Percentiles rank a stretch among this genome's conserved stretches.
Conservation (phyloP, 2,797 vertebrate genomes). For the Hippoglossus hippoglossus region DNA sequence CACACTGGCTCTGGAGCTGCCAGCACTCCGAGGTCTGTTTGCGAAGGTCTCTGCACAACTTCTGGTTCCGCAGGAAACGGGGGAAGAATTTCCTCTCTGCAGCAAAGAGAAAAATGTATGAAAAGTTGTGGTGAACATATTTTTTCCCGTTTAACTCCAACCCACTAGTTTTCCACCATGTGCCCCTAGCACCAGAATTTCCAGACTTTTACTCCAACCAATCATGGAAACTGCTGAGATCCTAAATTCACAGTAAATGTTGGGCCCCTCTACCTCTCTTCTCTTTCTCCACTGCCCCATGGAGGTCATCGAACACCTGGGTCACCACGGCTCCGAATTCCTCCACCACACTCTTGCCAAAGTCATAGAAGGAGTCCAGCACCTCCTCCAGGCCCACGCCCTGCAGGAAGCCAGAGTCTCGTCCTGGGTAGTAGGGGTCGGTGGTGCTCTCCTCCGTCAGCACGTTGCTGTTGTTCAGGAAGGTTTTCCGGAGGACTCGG, state of each 20-base stretch:
- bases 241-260: not conserved
- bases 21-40: slow-evolving; percentile 89
- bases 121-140: no score
- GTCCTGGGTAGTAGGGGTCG: slow-evolving; percentile 67
- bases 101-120: not conserved
- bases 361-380: slow-evolving; percentile 88
- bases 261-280: slow-evolving; percentile 76
- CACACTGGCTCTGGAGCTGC: slow-evolving; percentile 88
- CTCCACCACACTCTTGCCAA: slow-evolving; percentile 87
- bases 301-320: slow-evolving; percentile 80
- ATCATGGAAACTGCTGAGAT: not conserved
- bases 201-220: not conserved
- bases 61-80: slow-evolving; percentile 73
- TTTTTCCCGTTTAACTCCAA: no score
- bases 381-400: slow-evolving; percentile 85
- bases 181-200: not conserved
- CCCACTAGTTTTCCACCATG: not conserved
- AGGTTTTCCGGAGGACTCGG: slow-evolving; percentile 84
- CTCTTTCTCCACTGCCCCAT: slow-evolving; percentile 67
- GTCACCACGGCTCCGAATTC: slow-evolving; percentile 87
- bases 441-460: slow-evolving; percentile 35
- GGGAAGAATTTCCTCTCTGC: slow-evolving; percentile 68
- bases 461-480: slow-evolving; percentile 75
- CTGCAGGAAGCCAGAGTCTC: slow-evolving; percentile 76
- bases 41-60: slow-evolving; percentile 82